Evolutionary conservation across 2,113 vertebrate genomes (phyloP).

Genomic region (Uropsilus gracilis): DNA sequence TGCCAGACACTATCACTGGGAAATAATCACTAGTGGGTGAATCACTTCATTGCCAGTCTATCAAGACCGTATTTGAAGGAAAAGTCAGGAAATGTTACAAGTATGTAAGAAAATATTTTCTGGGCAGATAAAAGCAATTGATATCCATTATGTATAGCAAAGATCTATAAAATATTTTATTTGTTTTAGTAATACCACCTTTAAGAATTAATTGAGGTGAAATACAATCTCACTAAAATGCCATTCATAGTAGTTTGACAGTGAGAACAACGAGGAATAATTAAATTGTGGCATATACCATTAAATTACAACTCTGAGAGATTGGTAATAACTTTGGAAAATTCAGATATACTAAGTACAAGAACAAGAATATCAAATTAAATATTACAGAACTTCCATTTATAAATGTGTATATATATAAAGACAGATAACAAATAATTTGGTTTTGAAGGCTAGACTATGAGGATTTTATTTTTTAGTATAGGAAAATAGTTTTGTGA

Average conservation of each 20-base stretch:
- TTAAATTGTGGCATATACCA: neutral
- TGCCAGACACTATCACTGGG: neutral
- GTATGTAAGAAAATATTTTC: neutral
- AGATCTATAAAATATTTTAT: neutral
- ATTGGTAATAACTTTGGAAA: neutral
- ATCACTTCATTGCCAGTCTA: neutral
- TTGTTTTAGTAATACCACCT: constrained; percentile 8
- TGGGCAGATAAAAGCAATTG: neutral
- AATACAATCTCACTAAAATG: constrained; percentile 14
- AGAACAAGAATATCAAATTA: neutral
- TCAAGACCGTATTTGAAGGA: neutral
- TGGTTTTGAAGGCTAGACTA: neutral
- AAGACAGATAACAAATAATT: neutral
- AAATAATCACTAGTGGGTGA: neutral
- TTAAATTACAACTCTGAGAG: constrained; percentile 32
- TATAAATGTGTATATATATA: neutral
- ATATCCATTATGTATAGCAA: neutral
- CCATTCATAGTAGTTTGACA: neutral
- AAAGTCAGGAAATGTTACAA: neutral
- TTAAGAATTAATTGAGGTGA: neutral
- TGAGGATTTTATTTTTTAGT: constrained; percentile 9
- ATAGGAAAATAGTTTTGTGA: neutral
- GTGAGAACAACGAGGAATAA: neutral
- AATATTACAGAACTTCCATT: neutral
- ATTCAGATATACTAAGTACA: constrained; percentile 11